Conservation (phyloP, 2,888 invertebrate species). For the Tenthredo livida region DNA sequence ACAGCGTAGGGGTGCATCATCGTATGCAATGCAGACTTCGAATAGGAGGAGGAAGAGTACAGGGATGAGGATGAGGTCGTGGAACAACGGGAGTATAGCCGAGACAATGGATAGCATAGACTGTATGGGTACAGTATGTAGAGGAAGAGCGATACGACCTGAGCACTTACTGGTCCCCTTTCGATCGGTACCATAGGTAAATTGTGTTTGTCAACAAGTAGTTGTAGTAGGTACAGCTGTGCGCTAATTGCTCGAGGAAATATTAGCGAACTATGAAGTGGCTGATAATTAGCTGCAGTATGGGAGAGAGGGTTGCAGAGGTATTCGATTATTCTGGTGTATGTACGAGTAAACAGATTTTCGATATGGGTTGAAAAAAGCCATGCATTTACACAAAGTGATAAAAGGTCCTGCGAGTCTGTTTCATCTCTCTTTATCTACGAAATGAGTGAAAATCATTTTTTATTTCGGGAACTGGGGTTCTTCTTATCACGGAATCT, state of each 20-base stretch:
- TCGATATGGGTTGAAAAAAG: not conserved
- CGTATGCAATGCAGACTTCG: not conserved
- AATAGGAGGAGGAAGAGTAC: not conserved
- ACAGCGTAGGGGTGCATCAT: not conserved
- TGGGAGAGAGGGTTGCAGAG: not conserved
- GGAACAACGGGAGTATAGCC: not conserved
- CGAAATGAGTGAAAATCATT: too few relatives aligned
- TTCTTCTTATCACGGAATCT: too few relatives aligned
- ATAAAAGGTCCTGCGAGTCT: too few relatives aligned
- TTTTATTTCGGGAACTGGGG: too few relatives aligned
- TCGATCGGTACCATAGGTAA: conserved; percentile 72
- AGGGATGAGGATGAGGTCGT: not conserved
- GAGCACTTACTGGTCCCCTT: conserved; percentile 20
- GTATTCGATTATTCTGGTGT: not conserved
- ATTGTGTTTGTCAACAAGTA: conserved; percentile 77
- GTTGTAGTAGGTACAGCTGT: not conserved
- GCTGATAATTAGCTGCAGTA: not conserved
- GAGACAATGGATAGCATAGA: not conserved
- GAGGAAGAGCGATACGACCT: not conserved
- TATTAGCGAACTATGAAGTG: conserved; percentile 10
- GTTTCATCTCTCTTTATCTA: too few relatives aligned
- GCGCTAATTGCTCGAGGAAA: conserved; percentile 24
- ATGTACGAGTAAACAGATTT: not conserved
- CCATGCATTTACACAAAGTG: too few relatives aligned
- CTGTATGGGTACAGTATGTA: not conserved